Evolutionary conservation across 2,797 vertebrate genomes (phyloP).

Genomic region (Eupleurogrammus muticus): DNA sequence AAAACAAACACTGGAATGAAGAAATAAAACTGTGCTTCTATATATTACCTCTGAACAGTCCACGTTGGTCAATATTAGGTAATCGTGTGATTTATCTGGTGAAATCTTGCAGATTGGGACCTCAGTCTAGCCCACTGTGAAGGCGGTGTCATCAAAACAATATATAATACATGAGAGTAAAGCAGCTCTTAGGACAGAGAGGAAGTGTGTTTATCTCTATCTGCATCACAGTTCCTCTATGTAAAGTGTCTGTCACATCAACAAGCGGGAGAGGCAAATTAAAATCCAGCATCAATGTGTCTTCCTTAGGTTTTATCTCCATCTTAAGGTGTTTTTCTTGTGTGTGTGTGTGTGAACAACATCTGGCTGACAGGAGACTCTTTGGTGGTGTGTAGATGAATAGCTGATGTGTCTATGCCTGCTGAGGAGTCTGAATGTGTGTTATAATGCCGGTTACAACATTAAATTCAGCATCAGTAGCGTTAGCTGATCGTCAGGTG

Average conservation of each 20-base stretch:
- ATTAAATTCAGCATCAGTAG: not conserved
- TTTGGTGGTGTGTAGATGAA: not conserved
- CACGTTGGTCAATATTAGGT: not conserved
- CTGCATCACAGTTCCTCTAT: slow-evolving; percentile 36
- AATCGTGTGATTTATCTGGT: not conserved
- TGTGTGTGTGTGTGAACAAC: not conserved
- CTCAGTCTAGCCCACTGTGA: not conserved
- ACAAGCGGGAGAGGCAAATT: not conserved
- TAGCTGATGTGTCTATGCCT: no score
- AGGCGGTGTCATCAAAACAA: not conserved
- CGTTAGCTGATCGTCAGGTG: not conserved
- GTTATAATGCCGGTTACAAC: not conserved
- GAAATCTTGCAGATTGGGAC: no score
- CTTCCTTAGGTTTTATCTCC: not conserved
- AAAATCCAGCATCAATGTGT: not conserved
- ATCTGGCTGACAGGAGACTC: not conserved
- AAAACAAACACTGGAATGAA: slow-evolving; percentile 26
- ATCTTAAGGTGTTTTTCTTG: not conserved
- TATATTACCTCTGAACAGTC: not conserved
- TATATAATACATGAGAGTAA: not conserved
- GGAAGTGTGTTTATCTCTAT: slow-evolving; percentile 39
- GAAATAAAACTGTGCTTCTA: slow-evolving; percentile 42
- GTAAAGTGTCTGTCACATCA: slow-evolving; percentile 33
- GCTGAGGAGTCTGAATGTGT: not conserved
- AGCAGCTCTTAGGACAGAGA: not conserved